These are phyloP conservation scores for Paralichthys olivaceus DNA, from an alignment of 2,113 vertebrate genomes.

Conservation along the genomic window DNA sequence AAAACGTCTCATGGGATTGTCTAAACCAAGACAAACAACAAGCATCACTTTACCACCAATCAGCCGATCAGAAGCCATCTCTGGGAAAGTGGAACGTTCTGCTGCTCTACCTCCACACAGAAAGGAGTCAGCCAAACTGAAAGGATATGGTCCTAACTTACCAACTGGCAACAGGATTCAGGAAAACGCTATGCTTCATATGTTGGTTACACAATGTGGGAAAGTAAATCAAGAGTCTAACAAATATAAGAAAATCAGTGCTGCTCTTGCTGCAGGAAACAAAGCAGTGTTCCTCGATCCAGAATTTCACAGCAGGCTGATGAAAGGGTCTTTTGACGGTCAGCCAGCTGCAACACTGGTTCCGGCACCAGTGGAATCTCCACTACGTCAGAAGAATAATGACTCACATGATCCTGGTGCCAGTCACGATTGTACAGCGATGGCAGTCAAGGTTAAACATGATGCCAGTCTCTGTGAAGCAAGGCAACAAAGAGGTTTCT, in stretches of 20 bases:
- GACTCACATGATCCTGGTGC: constrained; percentile 29
- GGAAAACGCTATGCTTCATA: constrained; percentile 19
- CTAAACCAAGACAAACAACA: constrained; percentile 15
- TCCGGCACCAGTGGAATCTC: constrained; percentile 14
- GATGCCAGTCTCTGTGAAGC: constrained; percentile 19
- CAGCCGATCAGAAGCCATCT: constrained; percentile 31
- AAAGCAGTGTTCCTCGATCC: constrained; percentile 28
- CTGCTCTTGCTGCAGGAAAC: constrained; percentile 4
- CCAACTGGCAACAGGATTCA: not conserved
- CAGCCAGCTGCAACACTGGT: constrained; percentile 23
- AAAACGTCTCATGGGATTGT: constrained; percentile 20
- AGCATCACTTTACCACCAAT: constrained; percentile 71
- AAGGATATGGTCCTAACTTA: not conserved
- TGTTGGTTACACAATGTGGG: constrained; percentile 3
- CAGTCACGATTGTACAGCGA: constrained; percentile 21
- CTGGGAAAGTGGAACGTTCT: not conserved
- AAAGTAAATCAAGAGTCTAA: constrained; percentile 12
- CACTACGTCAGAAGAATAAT: constrained; percentile 22
- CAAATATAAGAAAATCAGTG: constrained; percentile 26
- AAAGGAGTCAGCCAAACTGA: constrained; percentile 4
- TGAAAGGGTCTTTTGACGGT: constrained; percentile 28
- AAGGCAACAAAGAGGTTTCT: constrained; percentile 37
- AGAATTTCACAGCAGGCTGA: constrained; percentile 15
- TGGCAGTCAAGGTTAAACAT: constrained; percentile 40
- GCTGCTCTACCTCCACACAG: constrained; percentile 6